Base-by-base conservation (phyloP, 1,140 invertebrate species). In the Hylaeus volcanicus region DNA sequence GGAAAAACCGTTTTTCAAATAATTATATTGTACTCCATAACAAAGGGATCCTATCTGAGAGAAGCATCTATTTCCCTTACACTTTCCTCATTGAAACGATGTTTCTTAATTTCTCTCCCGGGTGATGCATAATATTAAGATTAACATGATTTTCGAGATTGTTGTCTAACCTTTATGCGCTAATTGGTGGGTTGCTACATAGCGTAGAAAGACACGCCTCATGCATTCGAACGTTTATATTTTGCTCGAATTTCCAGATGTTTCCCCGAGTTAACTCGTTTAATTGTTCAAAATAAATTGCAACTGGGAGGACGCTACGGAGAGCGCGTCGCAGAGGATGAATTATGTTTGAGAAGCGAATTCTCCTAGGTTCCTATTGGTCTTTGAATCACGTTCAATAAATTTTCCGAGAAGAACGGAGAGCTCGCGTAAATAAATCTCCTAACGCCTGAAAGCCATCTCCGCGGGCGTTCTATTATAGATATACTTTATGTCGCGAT, bases 311-410 rank as follows among this genome's bases (percentile, higher is more conserved):
- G 26, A 55, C n/a, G 45, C 26, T 12, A 43, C 56, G 43, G 41
- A 9, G 41, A n/a, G 48, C n/a, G 12, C 68, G 9, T 51, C 11
- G 3, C 69, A 2, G 4, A 3, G 51, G 2, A 74, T 79, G 77
- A 79, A 66, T 41, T 74, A 79, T 63, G 75, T n/a, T 51, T 55
- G 43, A 48, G 41, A 58, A 74, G 70, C 73, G 53, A 74, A 79
- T 74, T 26, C 77, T 74, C 53, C 77, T 79, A 79, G 77, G 66
- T 79, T 66, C 71, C 60, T 61, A 58, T 65, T 79, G 77, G 70
- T 74, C 77, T 74, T 79, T 79, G 58, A 74, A 79, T 79, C 77
- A 74, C 15, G 77, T 65, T 74, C 70, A 79, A 79, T 79, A 79
- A 74, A 79, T 79, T 79, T 79, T 74, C 71, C 71, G 37, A 58